A percentile compares a stretch with the other conserved stretches of the same genome.
Evolutionary conservation across 2,888 invertebrate genomes (phyloP).

Genomic region (Lasioglossum lativentre): DNA sequence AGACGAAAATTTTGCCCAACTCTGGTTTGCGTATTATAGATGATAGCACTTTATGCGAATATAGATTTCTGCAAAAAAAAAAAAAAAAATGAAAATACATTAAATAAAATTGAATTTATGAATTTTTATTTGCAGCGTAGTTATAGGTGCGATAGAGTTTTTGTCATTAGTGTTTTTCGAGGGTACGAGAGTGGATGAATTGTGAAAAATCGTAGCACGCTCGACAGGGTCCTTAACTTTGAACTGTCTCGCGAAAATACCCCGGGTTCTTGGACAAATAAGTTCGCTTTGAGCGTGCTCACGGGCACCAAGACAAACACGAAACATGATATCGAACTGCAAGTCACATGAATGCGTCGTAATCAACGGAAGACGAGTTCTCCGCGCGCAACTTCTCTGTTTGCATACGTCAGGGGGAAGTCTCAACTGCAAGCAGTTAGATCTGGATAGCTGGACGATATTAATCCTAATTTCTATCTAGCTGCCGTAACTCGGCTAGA

Average conservation of each 20-base stretch:
- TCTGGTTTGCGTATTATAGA: too few species aligned
- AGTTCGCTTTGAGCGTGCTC: slow-evolving; percentile 50
- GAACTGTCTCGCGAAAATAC: slow-evolving; percentile 10
- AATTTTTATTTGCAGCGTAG: too few species aligned
- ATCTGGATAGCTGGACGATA: slow-evolving; percentile 67
- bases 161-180: not conserved
- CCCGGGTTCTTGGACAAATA: slow-evolving; percentile 26
- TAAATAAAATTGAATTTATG: too few species aligned
- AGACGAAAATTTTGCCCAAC: too few species aligned
- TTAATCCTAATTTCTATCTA: slow-evolving; percentile 68
- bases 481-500: slow-evolving; percentile 46
- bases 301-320: slow-evolving; percentile 59
- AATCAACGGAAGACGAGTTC: slow-evolving; percentile 73
- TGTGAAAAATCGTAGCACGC: not conserved
- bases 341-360: slow-evolving; percentile 71
- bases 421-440: slow-evolving; percentile 68
- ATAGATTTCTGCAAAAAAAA: not conserved
- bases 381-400: slow-evolving; percentile 66
- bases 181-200: not conserved
- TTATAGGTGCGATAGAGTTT: not conserved
- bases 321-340: slow-evolving; percentile 63
- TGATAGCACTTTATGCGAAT: too few species aligned
- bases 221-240: not conserved
- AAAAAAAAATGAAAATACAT: not conserved
- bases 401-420: slow-evolving; percentile 73